Evolutionary conservation across 2,888 invertebrate genomes (phyloP), one percentile per base, ranked within the genome.

Genomic region (Epirrhoe tristata): DNA sequence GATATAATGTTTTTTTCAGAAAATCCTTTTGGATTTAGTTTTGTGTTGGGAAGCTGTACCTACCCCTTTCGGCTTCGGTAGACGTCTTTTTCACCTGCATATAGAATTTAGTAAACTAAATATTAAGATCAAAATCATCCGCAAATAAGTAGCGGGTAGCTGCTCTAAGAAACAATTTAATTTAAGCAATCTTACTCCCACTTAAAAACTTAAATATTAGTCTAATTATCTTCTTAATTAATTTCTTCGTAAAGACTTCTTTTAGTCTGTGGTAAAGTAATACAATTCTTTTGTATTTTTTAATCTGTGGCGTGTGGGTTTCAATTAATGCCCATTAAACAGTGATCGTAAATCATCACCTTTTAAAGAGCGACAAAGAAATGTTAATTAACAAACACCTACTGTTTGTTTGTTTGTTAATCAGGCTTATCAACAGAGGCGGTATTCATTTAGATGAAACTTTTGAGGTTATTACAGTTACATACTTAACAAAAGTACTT

Each of bases 281-380:
- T 54, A 64, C 14, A 17, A 54, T 48, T 64, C 16, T 55, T 36
- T 16, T 1, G 1, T 59, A 32, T 55, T 36, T 16, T 1, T 0
- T 59, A 32, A 17, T 52, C 59, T 65, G 34, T 43, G 58, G 39
- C 17, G 63, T 66, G 66, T 62, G 62, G 66, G 60, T 58, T 61
- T 60, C 58, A 67, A 71, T 71, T 71, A 69, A 63, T 10, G 58
- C 56, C 58, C 58, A 57, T 60, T 71, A 64, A 66, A 63, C 55
- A 55, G 63, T 39, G 69, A 70, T 67, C 65, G 65, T 69, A 69
- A 67, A 71, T 71, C 59, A 68, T 68, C 58, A 58, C 50, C 48
- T 7, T 51, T 50, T 24, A 62, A 62, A 17, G 46, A 60, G 50
- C 62, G 58, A 58, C 53, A 66, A 66, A 66, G 66, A 34, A 32